Percentiles rank a stretch among this genome's conserved stretches.
Conservation (phyloP, 2,797 vertebrate species). For the Mionectes olivaceus region DNA sequence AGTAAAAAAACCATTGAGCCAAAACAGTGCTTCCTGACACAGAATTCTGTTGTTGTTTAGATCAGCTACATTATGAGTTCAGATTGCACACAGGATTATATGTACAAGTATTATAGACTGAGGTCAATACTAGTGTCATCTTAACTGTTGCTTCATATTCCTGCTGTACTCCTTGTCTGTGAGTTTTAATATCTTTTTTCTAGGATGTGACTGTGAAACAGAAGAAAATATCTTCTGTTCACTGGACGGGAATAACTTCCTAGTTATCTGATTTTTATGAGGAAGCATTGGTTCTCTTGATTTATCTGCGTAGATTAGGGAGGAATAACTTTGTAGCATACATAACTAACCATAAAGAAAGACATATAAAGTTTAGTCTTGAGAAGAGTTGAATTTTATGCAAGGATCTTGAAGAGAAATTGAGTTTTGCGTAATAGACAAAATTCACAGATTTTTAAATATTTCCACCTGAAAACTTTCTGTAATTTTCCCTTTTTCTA, state of each 20-base stretch:
- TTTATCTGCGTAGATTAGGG: background rate
- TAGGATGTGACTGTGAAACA: background rate
- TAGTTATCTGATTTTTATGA: background rate
- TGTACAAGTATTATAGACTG: background rate
- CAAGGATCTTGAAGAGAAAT: background rate
- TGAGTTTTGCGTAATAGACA: background rate
- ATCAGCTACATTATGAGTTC: background rate
- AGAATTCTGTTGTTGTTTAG: background rate
- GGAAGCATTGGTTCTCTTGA: background rate
- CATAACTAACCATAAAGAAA: background rate
- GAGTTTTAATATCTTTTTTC: background rate
- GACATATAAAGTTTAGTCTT: background rate
- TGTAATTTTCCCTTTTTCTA: background rate
- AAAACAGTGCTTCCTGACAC: background rate
- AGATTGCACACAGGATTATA: background rate
- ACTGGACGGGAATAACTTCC: background rate
- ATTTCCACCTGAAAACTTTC: background rate
- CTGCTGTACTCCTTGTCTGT: background rate
- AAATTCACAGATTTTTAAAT: background rate
- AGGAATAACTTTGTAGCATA: background rate
- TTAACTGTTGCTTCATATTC: background rate
- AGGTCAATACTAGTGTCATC: background rate
- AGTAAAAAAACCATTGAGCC: background rate
- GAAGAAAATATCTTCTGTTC: background rate
- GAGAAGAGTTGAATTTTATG: background rate